These are phyloP conservation scores for Gnatocerus cornutus DNA, from an alignment of 2,888 invertebrate species.

Conservation along the genomic window DNA sequence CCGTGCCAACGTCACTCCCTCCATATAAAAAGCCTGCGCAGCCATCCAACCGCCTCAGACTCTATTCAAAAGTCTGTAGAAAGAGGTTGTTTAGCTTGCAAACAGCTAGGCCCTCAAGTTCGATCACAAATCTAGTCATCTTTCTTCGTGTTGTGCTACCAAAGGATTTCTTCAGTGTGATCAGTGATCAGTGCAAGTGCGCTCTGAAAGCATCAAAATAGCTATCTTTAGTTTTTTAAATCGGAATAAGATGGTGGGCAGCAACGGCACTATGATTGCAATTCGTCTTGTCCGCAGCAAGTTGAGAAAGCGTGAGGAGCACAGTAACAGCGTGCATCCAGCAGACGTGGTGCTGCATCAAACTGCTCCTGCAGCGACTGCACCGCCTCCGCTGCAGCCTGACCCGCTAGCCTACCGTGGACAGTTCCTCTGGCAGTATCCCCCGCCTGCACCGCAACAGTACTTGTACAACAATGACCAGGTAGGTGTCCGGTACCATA, in stretches of 20 bases:
- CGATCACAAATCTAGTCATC: constrained; percentile 58
- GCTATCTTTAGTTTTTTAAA: constrained; percentile 68
- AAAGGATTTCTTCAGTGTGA: constrained; percentile 48
- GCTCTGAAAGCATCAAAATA: constrained; percentile 65
- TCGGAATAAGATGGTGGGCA: constrained; percentile 83
- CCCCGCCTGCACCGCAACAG: constrained; percentile 80
- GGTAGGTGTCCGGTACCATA: constrained; percentile 72
- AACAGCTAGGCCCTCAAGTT: constrained; percentile 60
- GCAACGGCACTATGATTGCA: constrained; percentile 89
- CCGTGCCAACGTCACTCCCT: constrained; percentile 53
- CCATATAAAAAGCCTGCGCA: constrained; percentile 51
- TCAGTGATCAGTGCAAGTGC: constrained; percentile 37
- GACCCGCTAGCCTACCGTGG: constrained; percentile 79
- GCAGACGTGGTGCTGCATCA: constrained; percentile 77
- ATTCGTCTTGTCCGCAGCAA: constrained; percentile 94
- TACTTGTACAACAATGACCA: constrained; percentile 86
- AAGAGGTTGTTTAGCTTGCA: constrained; percentile 61
- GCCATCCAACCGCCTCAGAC: constrained; percentile 57
- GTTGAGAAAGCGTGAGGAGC: constrained; percentile 89
- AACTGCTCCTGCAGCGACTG: constrained; percentile 70
- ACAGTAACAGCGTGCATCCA: constrained; percentile 81
- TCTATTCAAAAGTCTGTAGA: constrained; percentile 48
- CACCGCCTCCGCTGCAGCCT: constrained; percentile 66
- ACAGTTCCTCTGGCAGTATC: constrained; percentile 88
- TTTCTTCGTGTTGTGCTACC: constrained; percentile 49